Base-by-base conservation (phyloP, 2,113 vertebrate genomes). In the Atherinomorus stipes region DNA sequence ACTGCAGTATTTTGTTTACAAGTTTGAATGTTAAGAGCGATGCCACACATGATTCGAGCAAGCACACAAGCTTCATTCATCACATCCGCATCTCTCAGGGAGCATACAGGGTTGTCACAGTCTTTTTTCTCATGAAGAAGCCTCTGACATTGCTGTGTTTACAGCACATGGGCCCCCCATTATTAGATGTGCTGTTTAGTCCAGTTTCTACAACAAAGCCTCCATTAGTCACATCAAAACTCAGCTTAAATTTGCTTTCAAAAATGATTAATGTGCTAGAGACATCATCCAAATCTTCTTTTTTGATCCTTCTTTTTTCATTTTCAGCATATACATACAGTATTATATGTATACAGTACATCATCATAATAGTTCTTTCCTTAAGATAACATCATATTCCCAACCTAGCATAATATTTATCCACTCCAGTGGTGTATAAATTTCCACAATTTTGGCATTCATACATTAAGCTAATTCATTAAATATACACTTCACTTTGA, bases 401-500 rank as follows among this genome's bases (percentile, higher is more conserved):
- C 44, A 66, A 66, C 7, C 47, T 47, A 59, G 22, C 59, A 64
- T 52, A 60, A 74, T 53, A 57, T 54, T 74, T 65, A 74, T 37
- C 37, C 12, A 80, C 58, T 56, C 86, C 64, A 80, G 11, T 51
- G 13, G 51, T 74, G 58, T 64, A 84, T 13, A 13, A 1, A 61
- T 38, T 65, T n/a, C 57, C 58, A 63, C 61, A 76, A 38, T 62
- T 74, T 71, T 64, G 37, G 26, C 71, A 75, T 47, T 56, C 52
- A 61, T 78, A 78, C 71, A 84, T 71, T 22, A 68, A 53, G 25
- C 40, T 60, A 28, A 84, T 65, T 80, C n/a, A 81, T 72, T 66
- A 38, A 76, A 54, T 69, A 75, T 65, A 44, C 62, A 75, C 53
- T 72, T 54, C 51, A 50, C 31, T 83, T 65, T 65, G 31, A 73